A percentile compares a stretch with the other conserved stretches of the same genome.
Evolutionary conservation across 2,113 vertebrate genomes (phyloP).

Genomic region (Scophthalmus maximus): DNA sequence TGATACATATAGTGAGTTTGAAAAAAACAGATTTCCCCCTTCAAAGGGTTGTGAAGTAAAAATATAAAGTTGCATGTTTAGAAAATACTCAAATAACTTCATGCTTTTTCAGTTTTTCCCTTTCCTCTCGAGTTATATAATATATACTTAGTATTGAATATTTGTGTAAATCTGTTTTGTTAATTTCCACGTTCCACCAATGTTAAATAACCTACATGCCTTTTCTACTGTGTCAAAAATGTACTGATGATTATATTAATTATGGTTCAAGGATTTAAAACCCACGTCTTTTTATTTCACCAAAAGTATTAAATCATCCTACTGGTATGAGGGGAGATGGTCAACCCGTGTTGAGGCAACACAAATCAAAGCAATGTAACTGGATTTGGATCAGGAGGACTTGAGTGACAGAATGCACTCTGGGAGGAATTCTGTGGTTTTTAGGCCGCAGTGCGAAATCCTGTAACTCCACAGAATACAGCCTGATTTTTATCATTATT

Average conservation of each 20-base stretch:
- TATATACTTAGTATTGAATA: no score
- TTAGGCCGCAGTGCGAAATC: slow-evolving; percentile 36
- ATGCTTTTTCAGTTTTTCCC: no score
- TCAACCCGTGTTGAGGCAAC: slow-evolving; percentile 39
- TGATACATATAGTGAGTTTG: no score
- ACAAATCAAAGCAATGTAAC: slow-evolving; percentile 42
- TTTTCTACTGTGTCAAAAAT: background rate
- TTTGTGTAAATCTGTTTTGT: no score
- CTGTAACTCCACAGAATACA: slow-evolving; percentile 10
- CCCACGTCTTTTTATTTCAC: background rate
- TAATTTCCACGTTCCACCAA: no score
- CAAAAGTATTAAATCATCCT: slow-evolving; percentile 35
- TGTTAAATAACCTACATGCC: no score
- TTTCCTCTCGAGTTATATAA: no score
- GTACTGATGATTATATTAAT: background rate
- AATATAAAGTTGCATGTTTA: background rate
- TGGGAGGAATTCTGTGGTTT: slow-evolving; percentile 74
- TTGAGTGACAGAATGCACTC: slow-evolving; percentile 60
- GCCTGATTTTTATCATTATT: no score
- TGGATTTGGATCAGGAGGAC: slow-evolving; percentile 40
- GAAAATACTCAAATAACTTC: no score
- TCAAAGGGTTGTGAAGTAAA: background rate
- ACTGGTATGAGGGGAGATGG: slow-evolving; percentile 46
- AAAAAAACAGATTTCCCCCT: background rate
- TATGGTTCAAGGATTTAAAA: slow-evolving; percentile 11